Conservation (phyloP, 1,140 invertebrate genomes). For the Aphaenogaster ashmeadi region DNA sequence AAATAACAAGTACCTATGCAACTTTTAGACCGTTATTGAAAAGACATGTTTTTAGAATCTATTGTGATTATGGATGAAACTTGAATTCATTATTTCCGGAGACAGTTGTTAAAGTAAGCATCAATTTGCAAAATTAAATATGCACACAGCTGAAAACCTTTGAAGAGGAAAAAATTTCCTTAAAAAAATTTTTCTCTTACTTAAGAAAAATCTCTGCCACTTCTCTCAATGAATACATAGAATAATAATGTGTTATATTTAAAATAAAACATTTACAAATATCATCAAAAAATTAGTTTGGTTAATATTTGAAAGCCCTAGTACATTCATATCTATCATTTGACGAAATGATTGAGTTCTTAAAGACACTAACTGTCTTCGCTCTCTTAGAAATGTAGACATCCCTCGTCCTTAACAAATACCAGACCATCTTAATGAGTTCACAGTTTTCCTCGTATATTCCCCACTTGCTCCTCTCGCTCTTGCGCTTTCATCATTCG, state of each 20-base stretch:
- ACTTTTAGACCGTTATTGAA: background rate
- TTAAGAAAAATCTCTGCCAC: background rate
- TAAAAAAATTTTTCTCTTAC: background rate
- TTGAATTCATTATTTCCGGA: background rate
- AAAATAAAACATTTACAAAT: background rate
- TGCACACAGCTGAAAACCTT: background rate
- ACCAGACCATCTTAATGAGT: slow-evolving; percentile 69
- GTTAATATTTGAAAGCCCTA: background rate
- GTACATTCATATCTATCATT: background rate
- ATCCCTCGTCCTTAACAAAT: slow-evolving; percentile 56
- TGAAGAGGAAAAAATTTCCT: background rate
- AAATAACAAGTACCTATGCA: background rate
- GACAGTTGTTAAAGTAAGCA: background rate
- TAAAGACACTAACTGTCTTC: slow-evolving; percentile 5
- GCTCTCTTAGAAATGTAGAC: slow-evolving; percentile 25
- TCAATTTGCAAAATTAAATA: background rate
- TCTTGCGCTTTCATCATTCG: slow-evolving; percentile 52
- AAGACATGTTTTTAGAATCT: background rate
- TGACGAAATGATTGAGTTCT: slow-evolving; percentile 10
- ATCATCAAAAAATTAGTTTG: background rate
- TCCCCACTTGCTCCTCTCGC: background rate
- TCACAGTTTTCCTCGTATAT: slow-evolving; percentile 45
- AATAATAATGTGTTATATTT: slow-evolving; percentile 4
- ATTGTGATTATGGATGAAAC: background rate
- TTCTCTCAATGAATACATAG: background rate